A percentile compares a stretch with the other conserved stretches of the same genome.
Evolutionary conservation across 2,888 invertebrate genomes (phyloP).

Genomic region (Euphydryas editha): DNA sequence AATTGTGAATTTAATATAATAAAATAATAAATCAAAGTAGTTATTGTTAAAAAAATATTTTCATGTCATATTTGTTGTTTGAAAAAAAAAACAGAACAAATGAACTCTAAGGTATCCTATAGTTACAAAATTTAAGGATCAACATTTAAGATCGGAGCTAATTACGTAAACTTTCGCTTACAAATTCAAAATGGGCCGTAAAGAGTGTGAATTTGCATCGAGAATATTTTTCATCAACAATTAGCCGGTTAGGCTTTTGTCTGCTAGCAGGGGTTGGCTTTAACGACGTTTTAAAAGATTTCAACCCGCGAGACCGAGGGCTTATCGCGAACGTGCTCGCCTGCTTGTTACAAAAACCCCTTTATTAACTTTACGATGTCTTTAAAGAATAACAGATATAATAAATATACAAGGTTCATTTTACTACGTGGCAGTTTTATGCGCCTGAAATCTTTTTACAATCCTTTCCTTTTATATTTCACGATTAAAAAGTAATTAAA

Average conservation of each 20-base stretch:
- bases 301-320: constrained; percentile 67
- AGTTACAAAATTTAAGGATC: constrained; percentile 42
- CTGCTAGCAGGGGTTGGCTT: constrained; percentile 75
- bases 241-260: constrained; percentile 78
- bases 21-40: no score
- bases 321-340: constrained; percentile 77
- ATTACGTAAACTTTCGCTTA: constrained; percentile 77
- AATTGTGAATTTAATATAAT: no score
- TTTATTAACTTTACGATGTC: constrained; percentile 81
- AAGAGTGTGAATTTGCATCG: constrained; percentile 81
- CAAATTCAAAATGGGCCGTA: constrained; percentile 81
- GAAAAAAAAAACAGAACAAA: not conserved
- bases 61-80: not conserved
- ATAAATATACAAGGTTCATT: constrained; percentile 76
- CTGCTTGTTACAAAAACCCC: constrained; percentile 78
- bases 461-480: constrained; percentile 47
- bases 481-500: constrained; percentile 8
- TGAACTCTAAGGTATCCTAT: constrained; percentile 19
- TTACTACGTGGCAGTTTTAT: constrained; percentile 68
- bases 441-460: constrained; percentile 65
- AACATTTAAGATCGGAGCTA: constrained; percentile 52
- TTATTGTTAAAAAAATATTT: not conserved
- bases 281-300: constrained; percentile 84
- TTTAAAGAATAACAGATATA: constrained; percentile 79
- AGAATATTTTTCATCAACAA: constrained; percentile 82